These are phyloP conservation scores for Cebidichthys violaceus DNA, from an alignment of 2,113 vertebrate species.

Conservation along the genomic window DNA sequence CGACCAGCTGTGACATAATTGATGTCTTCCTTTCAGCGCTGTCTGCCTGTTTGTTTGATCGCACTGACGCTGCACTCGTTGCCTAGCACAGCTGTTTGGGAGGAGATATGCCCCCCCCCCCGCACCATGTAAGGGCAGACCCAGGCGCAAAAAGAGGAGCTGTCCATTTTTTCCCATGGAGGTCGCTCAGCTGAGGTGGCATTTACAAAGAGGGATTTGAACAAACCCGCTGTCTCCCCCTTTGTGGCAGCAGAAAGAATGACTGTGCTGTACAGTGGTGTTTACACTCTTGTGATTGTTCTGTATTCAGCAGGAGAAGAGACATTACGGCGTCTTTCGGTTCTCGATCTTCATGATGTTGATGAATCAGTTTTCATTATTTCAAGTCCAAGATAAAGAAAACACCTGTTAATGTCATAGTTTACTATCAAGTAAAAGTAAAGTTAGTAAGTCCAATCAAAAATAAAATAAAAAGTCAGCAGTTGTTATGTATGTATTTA, in stretches of 20 bases:
- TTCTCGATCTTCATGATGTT: background rate
- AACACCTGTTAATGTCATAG: background rate
- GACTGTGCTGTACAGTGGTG: background rate
- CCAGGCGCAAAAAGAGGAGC: background rate
- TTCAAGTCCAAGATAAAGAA: background rate
- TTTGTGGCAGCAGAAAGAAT: background rate
- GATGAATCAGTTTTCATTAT: background rate
- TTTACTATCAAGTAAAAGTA: too few relatives aligned
- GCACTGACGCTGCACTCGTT: constrained; percentile 21
- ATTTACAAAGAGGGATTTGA: constrained; percentile 6
- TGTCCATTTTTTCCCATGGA: constrained; percentile 49
- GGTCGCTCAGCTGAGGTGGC: constrained; percentile 25
- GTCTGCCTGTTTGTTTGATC: constrained; percentile 21
- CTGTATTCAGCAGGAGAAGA: background rate
- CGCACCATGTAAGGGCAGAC: constrained; percentile 45
- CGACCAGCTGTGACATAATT: constrained; percentile 44
- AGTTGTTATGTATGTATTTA: too few relatives aligned
- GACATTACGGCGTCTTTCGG: background rate
- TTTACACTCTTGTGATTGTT: background rate
- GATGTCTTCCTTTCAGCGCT: constrained; percentile 36
- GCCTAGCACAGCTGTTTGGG: background rate
- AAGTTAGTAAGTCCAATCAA: too few relatives aligned
- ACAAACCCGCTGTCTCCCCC: background rate
- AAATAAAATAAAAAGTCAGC: too few relatives aligned
- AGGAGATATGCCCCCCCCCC: constrained; percentile 10